Conservation (phyloP, 1,140 invertebrate species). For the Aphaenogaster floridana region DNA sequence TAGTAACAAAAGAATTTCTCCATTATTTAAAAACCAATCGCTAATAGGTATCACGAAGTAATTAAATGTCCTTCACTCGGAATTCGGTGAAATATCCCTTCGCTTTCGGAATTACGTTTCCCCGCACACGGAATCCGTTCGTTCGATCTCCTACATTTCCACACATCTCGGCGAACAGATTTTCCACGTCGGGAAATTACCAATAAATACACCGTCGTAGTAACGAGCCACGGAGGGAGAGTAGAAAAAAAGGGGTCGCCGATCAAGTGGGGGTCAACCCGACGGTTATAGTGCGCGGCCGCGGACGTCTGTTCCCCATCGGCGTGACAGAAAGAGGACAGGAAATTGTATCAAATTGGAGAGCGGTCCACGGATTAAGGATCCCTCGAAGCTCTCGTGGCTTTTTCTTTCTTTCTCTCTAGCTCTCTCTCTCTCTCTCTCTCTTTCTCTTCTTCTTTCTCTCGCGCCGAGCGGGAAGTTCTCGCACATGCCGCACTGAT, state of each 20-base stretch:
- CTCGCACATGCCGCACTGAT: conserved; percentile 78
- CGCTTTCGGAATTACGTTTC: neutral
- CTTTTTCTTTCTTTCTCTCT: conserved; percentile 58
- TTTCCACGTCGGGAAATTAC: conserved; percentile 53
- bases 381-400: conserved; percentile 74
- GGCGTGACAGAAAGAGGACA: conserved; percentile 73
- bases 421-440: conserved; percentile 54
- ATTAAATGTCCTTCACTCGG: conserved; percentile 3
- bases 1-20: conserved; percentile 2
- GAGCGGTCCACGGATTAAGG: conserved; percentile 79
- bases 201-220: conserved; percentile 47
- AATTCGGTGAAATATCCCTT: conserved; percentile 9
- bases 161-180: conserved; percentile 10
- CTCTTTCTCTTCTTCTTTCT: conserved; percentile 30
- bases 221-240: neutral
- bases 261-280: conserved; percentile 68
- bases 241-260: conserved; percentile 61
- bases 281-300: conserved; percentile 64
- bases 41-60: neutral
- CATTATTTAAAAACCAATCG: neutral
- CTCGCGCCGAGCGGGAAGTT: conserved; percentile 69
- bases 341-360: conserved; percentile 83
- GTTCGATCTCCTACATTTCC: conserved; percentile 29
- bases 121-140: neutral
- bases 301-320: conserved; percentile 65